Percentiles rank a stretch among this genome's conserved stretches.
phyloP scores from a whole-genome alignment of 2,888 invertebrate species.

The Ophion ventricosus region DNA sequence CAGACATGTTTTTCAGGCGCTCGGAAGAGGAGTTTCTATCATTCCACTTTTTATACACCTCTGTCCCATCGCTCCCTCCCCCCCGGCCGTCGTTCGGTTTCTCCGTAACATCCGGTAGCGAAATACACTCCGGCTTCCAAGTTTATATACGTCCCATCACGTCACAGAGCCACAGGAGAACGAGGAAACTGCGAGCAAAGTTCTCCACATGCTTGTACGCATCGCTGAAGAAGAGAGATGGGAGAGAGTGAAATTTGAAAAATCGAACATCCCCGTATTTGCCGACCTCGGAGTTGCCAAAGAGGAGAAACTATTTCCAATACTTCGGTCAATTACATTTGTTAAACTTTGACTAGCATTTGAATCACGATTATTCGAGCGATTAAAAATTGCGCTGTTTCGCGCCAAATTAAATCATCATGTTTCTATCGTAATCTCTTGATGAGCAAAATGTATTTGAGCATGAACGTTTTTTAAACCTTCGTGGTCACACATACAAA shows the following conservation, averaged over 20 bases:
- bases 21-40: constrained; percentile 39
- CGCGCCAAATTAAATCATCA: not conserved
- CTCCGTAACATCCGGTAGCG: constrained; percentile 35
- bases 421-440: not conserved
- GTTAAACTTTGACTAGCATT: not conserved
- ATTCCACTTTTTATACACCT: not conserved
- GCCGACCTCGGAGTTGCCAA: not conserved
- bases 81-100: not conserved
- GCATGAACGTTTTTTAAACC: no score
- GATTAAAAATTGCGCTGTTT: not conserved
- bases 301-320: constrained; percentile 1
- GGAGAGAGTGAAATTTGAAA: constrained; percentile 21
- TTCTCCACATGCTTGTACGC: constrained; percentile 69
- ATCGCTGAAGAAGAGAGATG: constrained; percentile 29
- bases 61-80: not conserved
- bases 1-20: constrained; percentile 77
- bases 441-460: no score
- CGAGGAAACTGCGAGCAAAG: constrained; percentile 70
- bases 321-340: not conserved
- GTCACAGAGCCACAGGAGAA: constrained; percentile 75
- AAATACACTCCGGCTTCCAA: constrained; percentile 43
- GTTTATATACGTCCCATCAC: constrained; percentile 55
- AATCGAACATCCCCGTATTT: constrained; percentile 5
- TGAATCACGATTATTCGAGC: not conserved
- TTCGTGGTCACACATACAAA: no score